These are phyloP conservation scores for Acomys russatus DNA, from an alignment of 2,797 vertebrate genomes.

Conservation along the genomic window DNA sequence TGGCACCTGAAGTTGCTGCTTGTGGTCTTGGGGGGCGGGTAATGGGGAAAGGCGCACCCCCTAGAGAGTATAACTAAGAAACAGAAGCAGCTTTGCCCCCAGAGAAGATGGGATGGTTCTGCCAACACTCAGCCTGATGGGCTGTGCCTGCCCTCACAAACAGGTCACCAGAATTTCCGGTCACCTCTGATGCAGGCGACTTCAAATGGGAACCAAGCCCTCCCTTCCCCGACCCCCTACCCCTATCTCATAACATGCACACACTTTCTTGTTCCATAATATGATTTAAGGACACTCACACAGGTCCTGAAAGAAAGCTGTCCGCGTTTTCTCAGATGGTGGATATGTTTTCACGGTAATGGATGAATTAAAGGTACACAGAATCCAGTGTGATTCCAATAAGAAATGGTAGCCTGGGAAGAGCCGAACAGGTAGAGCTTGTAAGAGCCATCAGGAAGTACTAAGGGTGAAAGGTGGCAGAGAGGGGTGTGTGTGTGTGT, in stretches of 20 bases:
- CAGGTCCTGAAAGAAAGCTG: conserved; percentile 86
- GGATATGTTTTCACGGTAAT: conserved; percentile 85
- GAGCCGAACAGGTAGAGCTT: conserved; percentile 79
- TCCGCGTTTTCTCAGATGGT: conserved; percentile 85
- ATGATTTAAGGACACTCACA: conserved; percentile 78
- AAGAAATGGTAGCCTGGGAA: conserved; percentile 83
- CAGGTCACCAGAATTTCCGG: conserved; percentile 71
- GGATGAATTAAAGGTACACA: conserved; percentile 65
- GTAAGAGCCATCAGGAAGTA: conserved; percentile 71
- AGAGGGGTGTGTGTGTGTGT: conserved; percentile 62
- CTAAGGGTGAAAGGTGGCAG: conserved; percentile 60
- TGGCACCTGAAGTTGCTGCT: conserved; percentile 64
- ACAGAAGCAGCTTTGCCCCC: conserved; percentile 34
- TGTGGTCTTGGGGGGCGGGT: neutral
- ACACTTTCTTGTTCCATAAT: conserved; percentile 62
- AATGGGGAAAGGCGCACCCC: neutral
- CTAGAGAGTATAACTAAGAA: neutral
- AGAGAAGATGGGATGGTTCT: conserved; percentile 66
- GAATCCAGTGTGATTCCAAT: conserved; percentile 81
- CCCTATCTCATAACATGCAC: conserved; percentile 72
- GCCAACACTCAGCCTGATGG: conserved; percentile 48
- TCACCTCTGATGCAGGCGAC: conserved; percentile 19
- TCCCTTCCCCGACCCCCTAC: conserved; percentile 9
- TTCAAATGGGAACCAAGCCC: conserved; percentile 70
- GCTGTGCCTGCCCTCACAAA: conserved; percentile 65